These are phyloP conservation scores for Hiodon alosoides DNA, from an alignment of 2,113 vertebrate species.

Conservation along the genomic window DNA sequence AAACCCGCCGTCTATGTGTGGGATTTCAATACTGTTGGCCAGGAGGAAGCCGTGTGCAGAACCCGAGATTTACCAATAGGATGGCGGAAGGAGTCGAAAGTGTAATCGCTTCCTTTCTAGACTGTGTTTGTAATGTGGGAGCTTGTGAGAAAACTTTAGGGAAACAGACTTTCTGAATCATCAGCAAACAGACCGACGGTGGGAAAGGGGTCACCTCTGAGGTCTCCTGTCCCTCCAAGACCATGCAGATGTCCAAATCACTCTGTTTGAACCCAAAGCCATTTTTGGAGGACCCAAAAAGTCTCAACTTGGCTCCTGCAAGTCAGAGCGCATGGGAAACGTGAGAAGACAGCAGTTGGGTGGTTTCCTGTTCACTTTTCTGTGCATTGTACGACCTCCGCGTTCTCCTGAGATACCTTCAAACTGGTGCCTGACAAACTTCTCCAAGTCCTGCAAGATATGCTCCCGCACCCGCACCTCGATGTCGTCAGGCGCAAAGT, in stretches of 20 bases:
- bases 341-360: neutral
- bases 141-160: no score
- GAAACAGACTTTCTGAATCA: no score
- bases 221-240: constrained; percentile 76
- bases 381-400: neutral
- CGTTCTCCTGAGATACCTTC: constrained; percentile 58
- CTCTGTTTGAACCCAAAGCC: constrained; percentile 93
- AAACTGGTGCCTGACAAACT: constrained; percentile 77
- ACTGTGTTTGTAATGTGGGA: no score
- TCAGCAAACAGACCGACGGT: neutral
- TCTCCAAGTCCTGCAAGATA: constrained; percentile 80
- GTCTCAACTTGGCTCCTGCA: constrained; percentile 75
- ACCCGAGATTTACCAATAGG: no score
- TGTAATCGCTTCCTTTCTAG: no score
- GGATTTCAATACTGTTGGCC: no score
- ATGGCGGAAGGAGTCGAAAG: no score
- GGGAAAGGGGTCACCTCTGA: constrained; percentile 62
- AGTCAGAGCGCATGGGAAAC: constrained; percentile 27
- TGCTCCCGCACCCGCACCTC: constrained; percentile 79
- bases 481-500: constrained; percentile 75
- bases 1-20: no score
- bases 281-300: constrained; percentile 94
- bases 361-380: neutral
- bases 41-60: no score
- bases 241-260: constrained; percentile 93